phyloP scores from a whole-genome alignment of 2,113 vertebrate species.

The Mionectes macconnelli region DNA sequence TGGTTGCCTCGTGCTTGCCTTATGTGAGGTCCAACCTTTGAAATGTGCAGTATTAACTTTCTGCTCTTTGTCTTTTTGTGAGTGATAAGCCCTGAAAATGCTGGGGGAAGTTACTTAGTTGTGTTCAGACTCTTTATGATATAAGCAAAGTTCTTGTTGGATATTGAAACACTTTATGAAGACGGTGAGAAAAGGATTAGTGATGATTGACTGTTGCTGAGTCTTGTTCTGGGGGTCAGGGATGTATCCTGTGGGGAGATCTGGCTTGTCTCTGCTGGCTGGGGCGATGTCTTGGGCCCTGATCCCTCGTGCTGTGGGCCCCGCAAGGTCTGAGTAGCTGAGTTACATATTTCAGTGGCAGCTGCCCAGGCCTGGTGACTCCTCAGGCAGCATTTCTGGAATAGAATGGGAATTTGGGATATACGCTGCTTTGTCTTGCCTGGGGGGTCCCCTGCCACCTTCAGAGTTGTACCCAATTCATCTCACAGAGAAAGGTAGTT shows the following conservation, averaged over 20 bases:
- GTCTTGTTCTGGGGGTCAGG: background rate
- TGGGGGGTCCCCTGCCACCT: fast-evolving
- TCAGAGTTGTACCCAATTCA: fast-evolving
- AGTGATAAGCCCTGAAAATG: fast-evolving
- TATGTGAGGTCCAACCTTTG: background rate
- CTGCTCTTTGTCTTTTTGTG: background rate
- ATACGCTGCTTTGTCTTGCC: fast-evolving
- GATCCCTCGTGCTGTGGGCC: background rate
- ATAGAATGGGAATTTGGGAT: fast-evolving
- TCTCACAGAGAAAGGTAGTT: background rate
- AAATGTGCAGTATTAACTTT: background rate
- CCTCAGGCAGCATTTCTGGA: background rate
- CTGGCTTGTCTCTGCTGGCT: no score
- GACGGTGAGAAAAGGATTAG: no score
- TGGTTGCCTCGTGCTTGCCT: background rate
- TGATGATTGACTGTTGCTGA: fast-evolving
- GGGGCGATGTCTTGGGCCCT: background rate
- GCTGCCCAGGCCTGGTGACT: background rate
- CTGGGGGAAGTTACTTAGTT: background rate
- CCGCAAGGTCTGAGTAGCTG: fast-evolving
- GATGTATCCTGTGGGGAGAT: background rate
- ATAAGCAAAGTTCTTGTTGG: background rate
- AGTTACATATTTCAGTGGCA: fast-evolving
- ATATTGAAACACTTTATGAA: background rate
- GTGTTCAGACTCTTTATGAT: background rate